Percentiles rank a stretch among this genome's conserved stretches.
These are phyloP conservation scores for Gryon sp. DNA, from an alignment of 1,140 invertebrate species.

Conservation along the genomic window DNA sequence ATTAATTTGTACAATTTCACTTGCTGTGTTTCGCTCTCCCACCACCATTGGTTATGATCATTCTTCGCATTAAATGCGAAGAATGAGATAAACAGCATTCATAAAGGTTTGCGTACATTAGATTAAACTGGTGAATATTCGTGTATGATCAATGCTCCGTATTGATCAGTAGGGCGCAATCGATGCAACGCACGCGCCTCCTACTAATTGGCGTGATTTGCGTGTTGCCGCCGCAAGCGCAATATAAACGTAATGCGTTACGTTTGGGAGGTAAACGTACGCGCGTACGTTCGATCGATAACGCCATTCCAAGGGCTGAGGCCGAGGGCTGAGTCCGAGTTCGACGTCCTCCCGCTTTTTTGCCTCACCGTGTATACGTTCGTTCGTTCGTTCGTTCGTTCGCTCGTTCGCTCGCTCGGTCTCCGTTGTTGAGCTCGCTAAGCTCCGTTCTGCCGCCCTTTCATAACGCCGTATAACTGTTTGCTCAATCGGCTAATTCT, in stretches of 20 bases:
- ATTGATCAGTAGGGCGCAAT: constrained; percentile 31
- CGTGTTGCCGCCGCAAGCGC: constrained; percentile 48
- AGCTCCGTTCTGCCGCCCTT: constrained; percentile 43
- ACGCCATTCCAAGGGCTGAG: constrained; percentile 45
- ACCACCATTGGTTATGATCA: too few species aligned
- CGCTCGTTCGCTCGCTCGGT: too few species aligned
- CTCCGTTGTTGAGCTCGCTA: constrained; percentile 37
- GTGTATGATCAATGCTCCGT: constrained; percentile 24
- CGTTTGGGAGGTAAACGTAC: constrained; percentile 56
- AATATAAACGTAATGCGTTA: constrained; percentile 53
- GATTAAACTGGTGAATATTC: constrained; percentile 13
- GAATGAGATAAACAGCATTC: too few species aligned
- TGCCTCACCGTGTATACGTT: constrained; percentile 30
- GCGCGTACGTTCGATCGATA: constrained; percentile 57
- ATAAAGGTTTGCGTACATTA: too few species aligned
- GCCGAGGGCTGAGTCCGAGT: constrained; percentile 54
- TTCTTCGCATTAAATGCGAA: too few species aligned
- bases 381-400: too few species aligned
- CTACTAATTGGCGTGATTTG: constrained; percentile 54
- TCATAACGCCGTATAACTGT: constrained; percentile 41
- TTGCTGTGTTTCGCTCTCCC: too few species aligned
- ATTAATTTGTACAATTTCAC: too few species aligned
- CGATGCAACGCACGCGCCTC: constrained; percentile 36
- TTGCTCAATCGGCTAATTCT: constrained; percentile 35
- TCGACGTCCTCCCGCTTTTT: constrained; percentile 56